phyloP scores from a whole-genome alignment of 2,888 invertebrate genomes.

The Synergus japonicus region DNA sequence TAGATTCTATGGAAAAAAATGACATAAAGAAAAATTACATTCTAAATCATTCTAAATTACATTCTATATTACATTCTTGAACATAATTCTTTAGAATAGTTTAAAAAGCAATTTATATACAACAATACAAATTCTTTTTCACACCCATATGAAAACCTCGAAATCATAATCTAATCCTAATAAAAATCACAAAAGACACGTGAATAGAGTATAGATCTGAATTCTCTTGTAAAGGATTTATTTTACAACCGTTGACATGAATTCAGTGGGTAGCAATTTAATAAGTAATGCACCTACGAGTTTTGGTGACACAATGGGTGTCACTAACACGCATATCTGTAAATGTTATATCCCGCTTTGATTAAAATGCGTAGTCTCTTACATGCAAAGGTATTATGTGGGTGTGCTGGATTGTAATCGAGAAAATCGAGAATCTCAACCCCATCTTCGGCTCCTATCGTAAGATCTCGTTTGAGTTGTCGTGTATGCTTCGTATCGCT shows the following conservation, averaged over 20 bases:
- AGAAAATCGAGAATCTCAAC: constrained; percentile 47
- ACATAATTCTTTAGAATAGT: not conserved
- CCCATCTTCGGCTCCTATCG: constrained; percentile 5
- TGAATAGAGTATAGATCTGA: not conserved
- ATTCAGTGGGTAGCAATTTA: not conserved
- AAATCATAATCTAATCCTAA: not conserved
- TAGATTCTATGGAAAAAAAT: too few species aligned
- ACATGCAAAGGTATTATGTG: constrained; percentile 50
- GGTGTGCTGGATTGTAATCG: constrained; percentile 62
- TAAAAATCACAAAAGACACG: not conserved
- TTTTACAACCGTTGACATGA: not conserved
- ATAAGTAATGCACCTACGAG: constrained; percentile 6
- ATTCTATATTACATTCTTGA: too few species aligned
- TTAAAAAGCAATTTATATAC: not conserved
- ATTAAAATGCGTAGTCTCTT: constrained; percentile 28
- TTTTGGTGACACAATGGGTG: not conserved
- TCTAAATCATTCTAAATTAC: too few species aligned
- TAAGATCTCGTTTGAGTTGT: constrained; percentile 31
- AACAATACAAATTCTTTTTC: not conserved
- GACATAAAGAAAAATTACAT: too few species aligned
- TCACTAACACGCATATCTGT: not conserved
- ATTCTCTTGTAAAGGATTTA: not conserved
- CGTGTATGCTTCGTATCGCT: constrained; percentile 23
- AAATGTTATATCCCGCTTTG: constrained; percentile 6
- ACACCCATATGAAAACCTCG: not conserved